Conservation (phyloP, 2,113 vertebrate genomes). For the Smithornis capensis region DNA sequence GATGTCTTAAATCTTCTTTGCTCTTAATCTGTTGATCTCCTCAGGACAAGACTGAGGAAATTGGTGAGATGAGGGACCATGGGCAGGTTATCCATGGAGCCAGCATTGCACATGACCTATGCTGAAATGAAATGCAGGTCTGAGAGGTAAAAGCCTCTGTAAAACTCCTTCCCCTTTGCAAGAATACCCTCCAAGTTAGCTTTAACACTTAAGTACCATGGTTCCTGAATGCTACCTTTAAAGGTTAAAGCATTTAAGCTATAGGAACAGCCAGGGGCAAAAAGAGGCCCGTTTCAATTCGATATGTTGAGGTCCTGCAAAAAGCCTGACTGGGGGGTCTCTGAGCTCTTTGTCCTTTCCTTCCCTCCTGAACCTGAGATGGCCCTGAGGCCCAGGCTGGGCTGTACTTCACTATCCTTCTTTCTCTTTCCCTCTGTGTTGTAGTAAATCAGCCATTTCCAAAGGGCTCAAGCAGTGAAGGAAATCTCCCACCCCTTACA, state of each 20-base stretch:
- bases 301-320: slow-evolving; percentile 42
- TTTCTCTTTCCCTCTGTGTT: neutral
- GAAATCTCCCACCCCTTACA: neutral
- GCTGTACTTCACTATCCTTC: neutral
- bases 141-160: neutral
- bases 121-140: neutral
- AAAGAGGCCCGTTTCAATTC: slow-evolving; percentile 54
- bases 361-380: slow-evolving; percentile 40
- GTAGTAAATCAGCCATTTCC: slow-evolving; percentile 20
- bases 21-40: neutral
- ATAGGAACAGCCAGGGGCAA: slow-evolving; percentile 62
- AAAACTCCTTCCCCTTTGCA: neutral
- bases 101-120: neutral
- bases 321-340: slow-evolving; percentile 45
- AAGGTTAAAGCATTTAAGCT: slow-evolving; percentile 58
- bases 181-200: neutral
- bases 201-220: slow-evolving; percentile 47
- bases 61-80: neutral
- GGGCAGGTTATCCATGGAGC: neutral
- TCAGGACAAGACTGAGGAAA: neutral
- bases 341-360: slow-evolving; percentile 30
- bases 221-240: slow-evolving; percentile 61
- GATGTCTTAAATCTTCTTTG: neutral
- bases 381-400: neutral
- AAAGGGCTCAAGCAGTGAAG: neutral